Evolutionary conservation across 2,113 vertebrate genomes (phyloP), one percentile per base, ranked within the genome.

Genomic region (Opisthocomus hoazin): DNA sequence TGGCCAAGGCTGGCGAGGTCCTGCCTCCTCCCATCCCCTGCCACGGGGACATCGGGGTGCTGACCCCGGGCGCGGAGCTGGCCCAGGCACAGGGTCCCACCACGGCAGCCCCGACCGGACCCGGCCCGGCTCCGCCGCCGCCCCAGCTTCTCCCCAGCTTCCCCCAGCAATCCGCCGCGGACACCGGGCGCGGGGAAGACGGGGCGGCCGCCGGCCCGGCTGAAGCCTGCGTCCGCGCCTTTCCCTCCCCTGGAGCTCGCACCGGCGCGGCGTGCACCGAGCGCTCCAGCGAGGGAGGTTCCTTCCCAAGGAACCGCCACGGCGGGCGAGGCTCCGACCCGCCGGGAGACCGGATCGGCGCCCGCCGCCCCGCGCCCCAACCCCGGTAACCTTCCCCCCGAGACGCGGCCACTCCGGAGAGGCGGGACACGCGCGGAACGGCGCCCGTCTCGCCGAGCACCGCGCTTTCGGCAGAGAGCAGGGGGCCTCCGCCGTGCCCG

Each of bases 351-450:
- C n/a, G n/a, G n/a, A n/a, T n/a, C n/a, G n/a, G n/a, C n/a, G n/a
- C n/a, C n/a, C n/a, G n/a, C n/a, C n/a, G n/a, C n/a, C n/a, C n/a
- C n/a, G n/a, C n/a, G n/a, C n/a, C n/a, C 37, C 56, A 24, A 27
- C 26, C 16, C 51, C 14, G 24, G 15, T 56, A 58, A 43, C 30
- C 39, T 4, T 23, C 11, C 20, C 77, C 43, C 22, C 8, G n/a
- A 15, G 13, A 32, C 0, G 24, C 2, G 1, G 16, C 18, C 6
- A 2, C 75, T 58, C 21, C 0, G 2, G 24, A n/a, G 41, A 0
- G 7, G 24, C 0, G 39, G 21, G 21, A 43, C 5, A 13, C 0
- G 24, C 29, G 24, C 2, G 36, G 45, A 74, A 4, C 41, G 3
- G n/a, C 43, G 5, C 3, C 1, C 23, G 39, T 6, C 41, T 57